These are phyloP conservation scores for Homarus americanus DNA, from an alignment of 1,140 invertebrate species.

Conservation along the genomic window DNA sequence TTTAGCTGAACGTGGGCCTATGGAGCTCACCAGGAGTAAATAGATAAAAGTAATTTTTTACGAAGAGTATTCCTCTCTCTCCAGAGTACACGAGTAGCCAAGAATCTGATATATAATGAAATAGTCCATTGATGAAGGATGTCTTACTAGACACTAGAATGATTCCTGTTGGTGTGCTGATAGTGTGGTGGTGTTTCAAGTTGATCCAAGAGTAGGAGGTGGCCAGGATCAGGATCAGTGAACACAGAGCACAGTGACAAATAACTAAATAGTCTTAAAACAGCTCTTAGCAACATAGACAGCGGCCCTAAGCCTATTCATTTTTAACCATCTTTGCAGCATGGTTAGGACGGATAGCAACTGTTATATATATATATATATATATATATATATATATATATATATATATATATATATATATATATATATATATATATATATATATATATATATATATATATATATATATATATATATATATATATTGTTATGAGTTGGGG, in stretches of 20 bases:
- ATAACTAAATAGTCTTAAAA: neutral
- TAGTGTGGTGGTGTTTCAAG: too few species aligned
- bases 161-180: too few species aligned
- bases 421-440: conserved; percentile 47
- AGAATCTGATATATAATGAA: too few species aligned
- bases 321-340: neutral
- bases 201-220: neutral
- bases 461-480: too few species aligned
- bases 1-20: neutral
- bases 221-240: neutral
- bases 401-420: conserved; percentile 29
- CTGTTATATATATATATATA: too few species aligned
- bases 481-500: too few species aligned
- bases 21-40: neutral
- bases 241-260: neutral
- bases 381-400: conserved; percentile 14
- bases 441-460: conserved; percentile 38
- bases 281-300: too few species aligned
- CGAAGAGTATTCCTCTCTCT: too few species aligned
- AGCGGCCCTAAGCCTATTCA: neutral
- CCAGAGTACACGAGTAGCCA: too few species aligned
- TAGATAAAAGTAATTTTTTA: too few species aligned
- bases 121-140: too few species aligned
- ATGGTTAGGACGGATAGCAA: neutral
- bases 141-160: too few species aligned